phyloP scores from a whole-genome alignment of 1,140 invertebrate species.

The Drosophila pallidifrons region DNA sequence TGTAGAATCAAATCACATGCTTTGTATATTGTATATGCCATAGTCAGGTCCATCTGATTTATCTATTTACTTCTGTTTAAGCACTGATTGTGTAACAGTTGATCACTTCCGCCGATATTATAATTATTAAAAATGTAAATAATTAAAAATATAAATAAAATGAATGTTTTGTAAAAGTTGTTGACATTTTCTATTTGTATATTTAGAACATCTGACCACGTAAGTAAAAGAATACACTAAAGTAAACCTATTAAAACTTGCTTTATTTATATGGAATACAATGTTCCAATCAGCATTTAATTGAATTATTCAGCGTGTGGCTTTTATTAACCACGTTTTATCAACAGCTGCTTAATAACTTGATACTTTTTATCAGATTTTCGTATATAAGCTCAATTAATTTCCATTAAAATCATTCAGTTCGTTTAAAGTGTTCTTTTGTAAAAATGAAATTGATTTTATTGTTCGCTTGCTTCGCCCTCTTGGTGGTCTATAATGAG shows the following conservation, averaged over 20 bases:
- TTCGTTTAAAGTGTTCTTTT: neutral
- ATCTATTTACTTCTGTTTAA: too few relatives aligned
- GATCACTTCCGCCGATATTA: too few relatives aligned
- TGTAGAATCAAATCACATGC: too few relatives aligned
- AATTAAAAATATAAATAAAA: too few relatives aligned
- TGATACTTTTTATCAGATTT: neutral
- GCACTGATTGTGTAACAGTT: too few relatives aligned
- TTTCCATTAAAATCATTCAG: neutral
- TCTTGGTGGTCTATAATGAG: slow-evolving; percentile 5
- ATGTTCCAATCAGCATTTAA: neutral
- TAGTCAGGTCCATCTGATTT: too few relatives aligned
- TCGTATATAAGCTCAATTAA: slow-evolving; percentile 10
- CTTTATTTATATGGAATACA: neutral
- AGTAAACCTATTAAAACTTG: neutral
- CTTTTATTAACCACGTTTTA: neutral
- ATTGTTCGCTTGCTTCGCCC: slow-evolving; percentile 13
- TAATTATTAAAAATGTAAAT: too few relatives aligned
- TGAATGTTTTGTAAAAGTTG: too few relatives aligned
- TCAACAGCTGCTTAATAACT: neutral
- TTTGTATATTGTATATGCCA: too few relatives aligned
- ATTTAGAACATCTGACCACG: too few relatives aligned
- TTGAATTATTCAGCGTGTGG: neutral
- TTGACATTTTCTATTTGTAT: too few relatives aligned
- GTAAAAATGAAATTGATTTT: slow-evolving; percentile 18
- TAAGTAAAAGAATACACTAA: neutral